A percentile compares a stretch with the other conserved stretches of the same genome.
Conservation (phyloP, 2,797 vertebrate species). For the Hipposideros larvatus region DNA sequence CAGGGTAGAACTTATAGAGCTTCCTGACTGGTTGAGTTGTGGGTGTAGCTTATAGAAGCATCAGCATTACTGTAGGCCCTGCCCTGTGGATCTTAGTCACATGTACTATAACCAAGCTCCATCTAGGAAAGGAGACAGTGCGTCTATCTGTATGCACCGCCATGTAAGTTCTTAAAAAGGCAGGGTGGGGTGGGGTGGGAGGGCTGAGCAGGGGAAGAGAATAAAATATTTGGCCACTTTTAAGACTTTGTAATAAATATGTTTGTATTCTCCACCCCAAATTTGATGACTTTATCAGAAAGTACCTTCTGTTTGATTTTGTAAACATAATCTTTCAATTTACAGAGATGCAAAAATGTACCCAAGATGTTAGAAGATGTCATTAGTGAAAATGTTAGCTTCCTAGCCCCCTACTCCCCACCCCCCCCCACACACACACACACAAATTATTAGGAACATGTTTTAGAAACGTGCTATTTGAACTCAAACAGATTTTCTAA, state of each 20-base stretch:
- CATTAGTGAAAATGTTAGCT: slow-evolving; percentile 48
- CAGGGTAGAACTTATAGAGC: background rate
- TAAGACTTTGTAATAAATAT: background rate
- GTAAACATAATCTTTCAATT: background rate
- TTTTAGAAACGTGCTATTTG: slow-evolving; percentile 28
- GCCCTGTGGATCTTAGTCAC: background rate
- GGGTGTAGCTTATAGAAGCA: background rate
- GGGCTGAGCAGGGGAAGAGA: background rate
- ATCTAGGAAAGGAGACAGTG: background rate
- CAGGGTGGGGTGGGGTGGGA: background rate
- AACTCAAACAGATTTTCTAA: background rate
- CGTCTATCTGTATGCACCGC: background rate
- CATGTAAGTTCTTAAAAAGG: background rate
- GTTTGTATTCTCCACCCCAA: background rate
- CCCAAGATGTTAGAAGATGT: slow-evolving; percentile 1
- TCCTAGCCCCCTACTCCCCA: background rate
- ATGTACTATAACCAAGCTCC: background rate
- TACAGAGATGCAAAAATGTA: slow-evolving; percentile 27
- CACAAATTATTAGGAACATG: background rate
- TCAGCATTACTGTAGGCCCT: background rate
- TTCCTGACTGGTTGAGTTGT: background rate
- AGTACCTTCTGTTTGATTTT: slow-evolving; percentile 47
- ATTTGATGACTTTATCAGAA: background rate
- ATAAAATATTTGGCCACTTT: slow-evolving; percentile 26
- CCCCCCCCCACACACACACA: too few relatives aligned